A percentile compares a stretch with the other conserved stretches of the same genome.
These are phyloP conservation scores for Clarias macrocephalus DNA, from an alignment of 2,113 vertebrate genomes.

Conservation along the genomic window DNA sequence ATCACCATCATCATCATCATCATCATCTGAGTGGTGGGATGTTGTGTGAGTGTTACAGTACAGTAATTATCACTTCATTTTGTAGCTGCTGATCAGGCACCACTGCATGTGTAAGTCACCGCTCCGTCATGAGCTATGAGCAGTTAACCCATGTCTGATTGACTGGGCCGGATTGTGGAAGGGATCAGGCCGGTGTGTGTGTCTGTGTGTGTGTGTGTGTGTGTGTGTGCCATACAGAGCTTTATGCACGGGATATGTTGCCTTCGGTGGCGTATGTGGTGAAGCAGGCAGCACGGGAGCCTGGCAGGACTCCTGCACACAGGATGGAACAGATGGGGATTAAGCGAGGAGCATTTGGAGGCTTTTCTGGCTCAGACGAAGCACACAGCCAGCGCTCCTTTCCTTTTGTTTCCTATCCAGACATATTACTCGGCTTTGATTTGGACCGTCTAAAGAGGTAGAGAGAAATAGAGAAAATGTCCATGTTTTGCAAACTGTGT, in stretches of 20 bases:
- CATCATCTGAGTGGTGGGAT: neutral
- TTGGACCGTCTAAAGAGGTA: neutral
- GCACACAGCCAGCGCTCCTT: constrained; percentile 8
- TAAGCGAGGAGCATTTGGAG: constrained; percentile 38
- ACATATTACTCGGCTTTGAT: constrained; percentile 11
- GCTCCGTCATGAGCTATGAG: neutral
- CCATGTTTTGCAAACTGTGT: neutral
- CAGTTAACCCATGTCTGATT: neutral
- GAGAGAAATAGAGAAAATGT: neutral
- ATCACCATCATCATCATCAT: neutral
- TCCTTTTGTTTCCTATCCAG: constrained; percentile 26
- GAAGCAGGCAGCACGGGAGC: neutral
- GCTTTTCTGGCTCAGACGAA: constrained; percentile 22
- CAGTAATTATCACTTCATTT: neutral
- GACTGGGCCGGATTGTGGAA: neutral
- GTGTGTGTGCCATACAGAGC: neutral
- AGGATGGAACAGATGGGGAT: constrained; percentile 48
- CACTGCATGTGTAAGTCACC: neutral
- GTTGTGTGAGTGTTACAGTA: neutral
- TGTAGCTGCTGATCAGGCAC: neutral
- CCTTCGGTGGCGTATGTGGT: constrained; percentile 22
- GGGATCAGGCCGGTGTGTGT: neutral
- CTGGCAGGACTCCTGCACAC: constrained; percentile 19
- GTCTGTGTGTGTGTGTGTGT: neutral
- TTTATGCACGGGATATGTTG: constrained; percentile 27